phyloP scores from a whole-genome alignment of 1,140 invertebrate genomes.

The Drosophila baimaii region DNA sequence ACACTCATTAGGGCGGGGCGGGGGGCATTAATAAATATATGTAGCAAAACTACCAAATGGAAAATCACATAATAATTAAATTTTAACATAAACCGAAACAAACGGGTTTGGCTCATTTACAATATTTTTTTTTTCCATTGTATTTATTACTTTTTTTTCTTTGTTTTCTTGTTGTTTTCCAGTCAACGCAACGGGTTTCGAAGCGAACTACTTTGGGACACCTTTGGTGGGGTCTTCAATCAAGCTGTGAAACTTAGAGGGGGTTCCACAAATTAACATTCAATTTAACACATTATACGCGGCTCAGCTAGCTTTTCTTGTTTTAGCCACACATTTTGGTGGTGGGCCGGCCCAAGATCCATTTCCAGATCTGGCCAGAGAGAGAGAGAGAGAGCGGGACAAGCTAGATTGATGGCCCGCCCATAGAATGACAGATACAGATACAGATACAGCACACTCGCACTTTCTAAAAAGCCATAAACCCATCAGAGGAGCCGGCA shows the following conservation, averaged over 20 bases:
- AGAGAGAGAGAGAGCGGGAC: no score
- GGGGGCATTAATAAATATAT: conserved; percentile 35
- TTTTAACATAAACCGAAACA: conserved; percentile 36
- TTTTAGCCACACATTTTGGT: conserved; percentile 21
- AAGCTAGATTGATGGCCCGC: conserved; percentile 36
- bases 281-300: conserved; percentile 46
- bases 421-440: conserved; percentile 23
- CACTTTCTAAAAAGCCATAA: conserved; percentile 74
- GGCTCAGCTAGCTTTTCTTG: conserved; percentile 12
- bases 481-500: conserved; percentile 16
- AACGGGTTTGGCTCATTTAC: conserved; percentile 79
- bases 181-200: conserved; percentile 50
- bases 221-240: conserved; percentile 43
- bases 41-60: conserved; percentile 34
- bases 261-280: conserved; percentile 50
- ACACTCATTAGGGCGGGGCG: conserved; percentile 22
- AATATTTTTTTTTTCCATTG: conserved; percentile 53
- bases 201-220: conserved; percentile 52
- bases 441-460: not conserved
- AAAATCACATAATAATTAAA: conserved; percentile 55
- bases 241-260: conserved; percentile 8
- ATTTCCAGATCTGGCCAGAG: conserved; percentile 13
- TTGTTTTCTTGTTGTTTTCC: conserved; percentile 41
- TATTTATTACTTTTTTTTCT: conserved; percentile 20
- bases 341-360: conserved; percentile 1